Base-by-base conservation (phyloP, 2,797 vertebrate species). In the Erithacus rubecula region DNA sequence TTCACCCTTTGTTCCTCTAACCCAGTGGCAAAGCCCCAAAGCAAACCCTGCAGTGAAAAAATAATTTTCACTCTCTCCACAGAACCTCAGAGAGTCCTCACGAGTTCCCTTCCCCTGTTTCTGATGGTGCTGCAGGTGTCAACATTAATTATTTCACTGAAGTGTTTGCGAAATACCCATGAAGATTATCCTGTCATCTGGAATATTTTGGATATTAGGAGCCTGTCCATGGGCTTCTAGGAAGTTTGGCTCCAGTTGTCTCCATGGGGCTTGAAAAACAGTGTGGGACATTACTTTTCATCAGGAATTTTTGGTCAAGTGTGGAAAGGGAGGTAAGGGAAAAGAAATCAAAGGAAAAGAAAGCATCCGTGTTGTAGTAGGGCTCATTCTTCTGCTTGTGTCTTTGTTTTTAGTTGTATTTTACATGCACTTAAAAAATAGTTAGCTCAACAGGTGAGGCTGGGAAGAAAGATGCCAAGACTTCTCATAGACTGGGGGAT, bases 341-440 rank as follows among this genome's bases (percentile, higher is more conserved):
- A 93, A 92, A 88, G 39, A 96, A 81, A 68, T 52, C 87, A 92
- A 94, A 84, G 77, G 36, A 63, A 95, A 97, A 91, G 14, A 83
- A 93, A 3, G 2, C 36, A 86, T 87, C 74, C 59, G 16, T 81
- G 69, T 91, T 36, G 47, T 77, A 83, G 51, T 64, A 89, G 92
- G 92, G 93, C 75, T 87, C 76, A 84, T 93, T 90, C 84, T 98
- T 98, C 97, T 96, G 95, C 71, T 96, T 95, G 90, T 63, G 92
- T 95, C 95, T 95, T 97, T 96, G 98, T 97, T 97, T 98, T 98
- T 30, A 96, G 94, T 98, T 90, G 72, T 98, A 97, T 96, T 93
- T 87, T 98, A 98, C 98, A 99, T 98, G 98, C 98, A 98, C 96
- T 98, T 98, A 98, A 98, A 98, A 98, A 98, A 98, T 97, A 98